Conservation (phyloP, 2,113 vertebrate genomes). For the Phrynocephalus versicolor region DNA sequence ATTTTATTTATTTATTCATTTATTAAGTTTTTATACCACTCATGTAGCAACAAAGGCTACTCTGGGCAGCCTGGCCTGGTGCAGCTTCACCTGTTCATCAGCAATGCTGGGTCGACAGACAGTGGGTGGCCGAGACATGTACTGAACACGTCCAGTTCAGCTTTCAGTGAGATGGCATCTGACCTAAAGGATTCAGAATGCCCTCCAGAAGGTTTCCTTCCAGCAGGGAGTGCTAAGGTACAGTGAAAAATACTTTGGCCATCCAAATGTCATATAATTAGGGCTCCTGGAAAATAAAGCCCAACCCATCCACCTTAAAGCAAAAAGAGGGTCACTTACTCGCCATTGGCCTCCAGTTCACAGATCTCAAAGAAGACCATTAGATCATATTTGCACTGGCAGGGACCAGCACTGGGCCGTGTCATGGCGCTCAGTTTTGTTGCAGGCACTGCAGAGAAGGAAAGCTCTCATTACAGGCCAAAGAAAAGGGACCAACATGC, state of each 20-base stretch:
- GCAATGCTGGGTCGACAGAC: no score
- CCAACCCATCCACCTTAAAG: neutral
- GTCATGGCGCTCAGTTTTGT: conserved; percentile 92
- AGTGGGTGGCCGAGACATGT: neutral
- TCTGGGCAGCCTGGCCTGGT: no score
- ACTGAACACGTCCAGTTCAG: neutral
- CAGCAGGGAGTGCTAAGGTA: neutral
- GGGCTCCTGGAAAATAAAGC: neutral
- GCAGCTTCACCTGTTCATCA: neutral
- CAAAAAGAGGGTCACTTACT: conserved; percentile 79
- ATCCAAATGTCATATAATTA: neutral
- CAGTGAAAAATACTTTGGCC: neutral
- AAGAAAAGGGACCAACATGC: conserved; percentile 2
- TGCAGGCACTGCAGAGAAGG: conserved; percentile 83
- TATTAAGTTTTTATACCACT: no score
- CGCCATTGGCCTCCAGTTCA: conserved; percentile 95
- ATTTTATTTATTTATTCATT: no score
- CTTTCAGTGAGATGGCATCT: neutral
- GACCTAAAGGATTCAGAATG: neutral
- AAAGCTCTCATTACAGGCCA: conserved; percentile 2
- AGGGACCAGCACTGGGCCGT: conserved; percentile 84
- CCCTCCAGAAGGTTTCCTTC: no score
- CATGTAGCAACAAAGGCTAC: no score
- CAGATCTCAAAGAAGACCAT: conserved; percentile 99
- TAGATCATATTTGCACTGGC: conserved; percentile 95